Evolutionary conservation across 30 jellyfish, hydroid and myxozoan species (phyloP), one percentile per base, ranked within the genome.

Genomic region (Aurelia coerulea): DNA sequence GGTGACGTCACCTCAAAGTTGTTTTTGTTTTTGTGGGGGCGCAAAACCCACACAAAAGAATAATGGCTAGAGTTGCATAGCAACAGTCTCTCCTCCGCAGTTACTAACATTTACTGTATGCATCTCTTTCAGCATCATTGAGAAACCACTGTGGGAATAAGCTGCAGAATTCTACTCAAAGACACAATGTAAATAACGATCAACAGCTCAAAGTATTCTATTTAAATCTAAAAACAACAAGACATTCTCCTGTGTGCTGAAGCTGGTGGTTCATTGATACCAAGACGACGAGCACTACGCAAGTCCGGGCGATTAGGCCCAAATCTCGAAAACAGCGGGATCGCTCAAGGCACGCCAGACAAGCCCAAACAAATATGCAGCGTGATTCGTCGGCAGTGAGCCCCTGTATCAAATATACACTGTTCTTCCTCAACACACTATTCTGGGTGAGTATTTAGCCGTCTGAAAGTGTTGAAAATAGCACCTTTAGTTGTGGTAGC

Each of bases 401-500:
- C 68, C 49, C 75, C 23, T 70, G 90, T 59, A 84, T 86, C 52
- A 92, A 92, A 69, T 92, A 80, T 56, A n/a, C 90, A 18, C 90
- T 92, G 71, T 92, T 92, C 74, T 73, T 89, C 52, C 78, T 92
- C 56, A 92, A 92, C 65, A 78, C 87, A 46, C 56, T 92, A 12
- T 92, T 92, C 66, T 92, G 98, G 98, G 98, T 92, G 49, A 86
- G 98, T 84, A 64, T 74, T 49, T 0, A 18, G 23, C 14, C 52
- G 14, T 23, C 59, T 52, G 42, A 63, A 39, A 10, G 37, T 23
- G 56, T 46, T 46, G 56, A 46, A 46, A n/a, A 2, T 14, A 8
- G 59, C 79, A n/a, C 0, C 59, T 10, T 16, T 68, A 7, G 12
- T 68, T 12, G 16, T 68, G 13, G 53, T 42, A 7, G 56, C 2